Base-by-base conservation (phyloP, 2,888 invertebrate genomes). In the Andrena bucephala region DNA sequence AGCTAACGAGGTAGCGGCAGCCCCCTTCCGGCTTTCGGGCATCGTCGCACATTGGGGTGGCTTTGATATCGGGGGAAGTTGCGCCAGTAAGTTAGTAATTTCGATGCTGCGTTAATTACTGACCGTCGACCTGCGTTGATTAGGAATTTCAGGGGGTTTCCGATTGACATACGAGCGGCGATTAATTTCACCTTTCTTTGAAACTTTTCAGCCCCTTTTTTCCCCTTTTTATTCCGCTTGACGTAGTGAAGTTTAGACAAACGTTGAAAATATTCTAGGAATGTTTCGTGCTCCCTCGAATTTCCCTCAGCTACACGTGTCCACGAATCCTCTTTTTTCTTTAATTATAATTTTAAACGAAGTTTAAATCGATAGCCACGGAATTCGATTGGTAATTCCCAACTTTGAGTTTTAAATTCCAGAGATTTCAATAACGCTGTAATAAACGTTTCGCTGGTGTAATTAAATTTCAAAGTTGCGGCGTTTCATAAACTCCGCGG, bases 1-100 rank as follows among this genome's bases (percentile, higher is more conserved):
- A 84, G 81, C 85, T 90, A 90, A 90, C 89, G 87, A 90, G 89
- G 84, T 83, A 77, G 77, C 83, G 83, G 84, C 68, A 71, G 70
- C 50, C 82, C 77, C 59, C 79, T 84, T 87, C 82, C 80, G 71
- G 80, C 76, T 73, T 69, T 59, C 84, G 67, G 65, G 50, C 42
- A 69, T 66, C 67, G 76, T 48, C 42, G 24, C 52, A 29, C 67
- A 6, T 63, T 36, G 36, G 13, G 60, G 20, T 16, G 24, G 48
- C 84, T 81, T 81, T 81, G 83, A 84, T 83, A 83, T 78, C 65
- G 52, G 65, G 42, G 54, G 24, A 66, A 67, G 54, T 68, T 63
- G 13, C 36, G 20, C 20, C 60, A 2, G 13, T 20, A 20, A 27
- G 62, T 71, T 71, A 62, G 69, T 81, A 77, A 83, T 82, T 68